These are phyloP conservation scores for Aegotheles bennettii DNA, from an alignment of 2,113 vertebrate genomes.

Conservation along the genomic window DNA sequence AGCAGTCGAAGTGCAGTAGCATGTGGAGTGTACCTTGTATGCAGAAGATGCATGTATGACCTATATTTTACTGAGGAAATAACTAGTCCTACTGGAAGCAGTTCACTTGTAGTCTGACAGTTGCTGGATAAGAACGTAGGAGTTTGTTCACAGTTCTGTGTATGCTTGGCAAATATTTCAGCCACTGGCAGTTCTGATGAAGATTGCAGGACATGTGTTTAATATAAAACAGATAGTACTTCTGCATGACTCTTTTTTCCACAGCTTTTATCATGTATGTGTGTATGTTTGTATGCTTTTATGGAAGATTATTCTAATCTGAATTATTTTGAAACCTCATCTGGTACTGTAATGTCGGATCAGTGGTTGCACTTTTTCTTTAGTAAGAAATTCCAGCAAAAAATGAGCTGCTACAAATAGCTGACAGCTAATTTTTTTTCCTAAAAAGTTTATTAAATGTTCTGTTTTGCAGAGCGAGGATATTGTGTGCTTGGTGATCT, in stretches of 20 bases:
- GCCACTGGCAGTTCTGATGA: background rate
- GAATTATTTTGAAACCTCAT: background rate
- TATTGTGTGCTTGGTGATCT: constrained; percentile 96
- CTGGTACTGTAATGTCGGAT: background rate
- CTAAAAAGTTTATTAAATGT: background rate
- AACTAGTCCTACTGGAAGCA: background rate
- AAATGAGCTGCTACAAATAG: accelerated
- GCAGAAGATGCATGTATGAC: background rate
- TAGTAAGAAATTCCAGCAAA: background rate
- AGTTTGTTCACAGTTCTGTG: background rate
- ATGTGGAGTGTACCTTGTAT: background rate
- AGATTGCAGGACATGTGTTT: background rate
- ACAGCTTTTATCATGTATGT: background rate
- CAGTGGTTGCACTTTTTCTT: background rate
- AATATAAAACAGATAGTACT: background rate
- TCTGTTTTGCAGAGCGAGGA: constrained; percentile 86
- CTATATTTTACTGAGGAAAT: background rate
- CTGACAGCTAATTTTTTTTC: background rate
- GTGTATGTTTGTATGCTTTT: background rate
- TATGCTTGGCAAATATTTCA: background rate
- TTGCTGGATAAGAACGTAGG: background rate
- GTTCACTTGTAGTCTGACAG: background rate
- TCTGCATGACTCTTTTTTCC: background rate
- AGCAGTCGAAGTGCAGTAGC: background rate
- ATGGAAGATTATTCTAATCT: background rate